Evolutionary conservation across 1,140 invertebrate species (phyloP).

Genomic region (Argopecten irradians): DNA sequence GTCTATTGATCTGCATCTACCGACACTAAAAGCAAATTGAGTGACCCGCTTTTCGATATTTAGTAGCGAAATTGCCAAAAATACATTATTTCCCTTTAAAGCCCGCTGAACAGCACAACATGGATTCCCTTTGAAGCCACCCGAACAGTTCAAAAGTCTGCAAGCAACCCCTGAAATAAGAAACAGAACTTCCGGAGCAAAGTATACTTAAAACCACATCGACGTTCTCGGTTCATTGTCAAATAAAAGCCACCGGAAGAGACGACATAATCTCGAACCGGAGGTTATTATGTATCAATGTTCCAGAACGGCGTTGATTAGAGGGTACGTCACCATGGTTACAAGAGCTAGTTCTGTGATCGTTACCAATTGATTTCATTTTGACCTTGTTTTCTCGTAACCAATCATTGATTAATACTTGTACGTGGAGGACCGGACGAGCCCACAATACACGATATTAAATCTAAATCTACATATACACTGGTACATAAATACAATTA

Average conservation of each 20-base stretch:
- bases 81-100: no score
- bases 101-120: no score
- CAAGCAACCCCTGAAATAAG: background rate
- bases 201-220: background rate
- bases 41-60: no score
- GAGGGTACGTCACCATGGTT: background rate
- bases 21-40: no score
- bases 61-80: no score
- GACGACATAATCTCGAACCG: background rate
- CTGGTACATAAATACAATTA: no score
- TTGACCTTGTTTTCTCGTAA: background rate
- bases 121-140: background rate
- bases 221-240: background rate
- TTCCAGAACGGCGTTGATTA: background rate
- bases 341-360: background rate
- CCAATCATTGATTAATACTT: background rate
- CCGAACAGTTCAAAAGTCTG: background rate
- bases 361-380: background rate
- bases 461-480: no score
- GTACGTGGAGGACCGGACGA: background rate
- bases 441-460: background rate
- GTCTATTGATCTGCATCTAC: no score
- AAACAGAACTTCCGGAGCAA: background rate
- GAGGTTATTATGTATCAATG: slow-evolving; percentile 17
- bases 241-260: slow-evolving; percentile 5